These are phyloP conservation scores for Torymus tubicola DNA, from an alignment of 2,888 invertebrate species.

Conservation along the genomic window DNA sequence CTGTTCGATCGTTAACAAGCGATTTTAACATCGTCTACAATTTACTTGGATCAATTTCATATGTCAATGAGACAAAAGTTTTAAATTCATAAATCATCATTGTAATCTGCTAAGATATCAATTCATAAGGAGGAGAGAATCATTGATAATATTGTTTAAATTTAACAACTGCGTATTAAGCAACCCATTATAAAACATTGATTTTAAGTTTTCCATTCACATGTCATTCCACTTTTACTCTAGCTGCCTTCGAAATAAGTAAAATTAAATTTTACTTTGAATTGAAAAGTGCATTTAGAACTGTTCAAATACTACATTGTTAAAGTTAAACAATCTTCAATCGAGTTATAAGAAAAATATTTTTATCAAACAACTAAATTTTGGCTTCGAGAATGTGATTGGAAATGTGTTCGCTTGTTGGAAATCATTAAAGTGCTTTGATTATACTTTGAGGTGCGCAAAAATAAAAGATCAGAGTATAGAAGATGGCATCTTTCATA, in stretches of 20 bases:
- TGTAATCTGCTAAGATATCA: not conserved
- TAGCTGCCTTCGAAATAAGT: conserved; percentile 3
- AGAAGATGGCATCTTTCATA: conserved; percentile 39
- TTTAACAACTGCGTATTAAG: not conserved
- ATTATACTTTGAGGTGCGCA: conserved; percentile 39
- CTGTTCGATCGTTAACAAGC: not conserved
- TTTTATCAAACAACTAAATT: conserved; percentile 23
- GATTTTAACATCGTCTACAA: conserved; percentile 20
- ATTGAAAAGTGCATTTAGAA: not conserved
- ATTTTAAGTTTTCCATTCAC: not conserved
- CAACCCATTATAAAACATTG: not conserved
- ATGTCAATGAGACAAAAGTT: not conserved
- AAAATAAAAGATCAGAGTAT: conserved; percentile 15
- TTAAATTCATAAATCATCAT: not conserved
- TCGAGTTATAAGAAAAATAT: not conserved
- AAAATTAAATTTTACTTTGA: conserved; percentile 1
- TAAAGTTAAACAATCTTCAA: conserved; percentile 13
- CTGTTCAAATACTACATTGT: conserved; percentile 15
- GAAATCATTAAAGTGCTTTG: conserved; percentile 32
- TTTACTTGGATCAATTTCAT: not conserved
- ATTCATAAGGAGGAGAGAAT: not conserved
- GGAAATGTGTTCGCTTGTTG: not conserved
- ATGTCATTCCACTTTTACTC: conserved; percentile 2
- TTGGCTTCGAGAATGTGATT: conserved; percentile 12
- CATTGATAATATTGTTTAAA: conserved; percentile 1